phyloP scores from a whole-genome alignment of 2,797 vertebrate species.

The Myripristis jacobus region DNA sequence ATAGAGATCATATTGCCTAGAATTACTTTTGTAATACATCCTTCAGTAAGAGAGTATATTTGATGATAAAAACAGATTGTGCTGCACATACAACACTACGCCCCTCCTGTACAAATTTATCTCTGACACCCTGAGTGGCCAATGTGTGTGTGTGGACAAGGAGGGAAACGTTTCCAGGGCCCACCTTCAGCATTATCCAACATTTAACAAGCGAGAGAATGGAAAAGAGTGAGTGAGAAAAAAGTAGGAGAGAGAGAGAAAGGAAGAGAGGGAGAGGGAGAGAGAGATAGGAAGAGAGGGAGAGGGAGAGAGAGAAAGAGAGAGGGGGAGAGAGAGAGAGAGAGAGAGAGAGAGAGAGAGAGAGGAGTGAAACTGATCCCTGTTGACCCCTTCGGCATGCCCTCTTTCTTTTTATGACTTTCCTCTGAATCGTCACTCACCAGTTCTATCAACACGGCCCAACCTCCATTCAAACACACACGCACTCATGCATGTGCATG shows the following conservation, averaged over 20 bases:
- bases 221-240: constrained; percentile 54
- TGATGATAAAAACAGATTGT: constrained; percentile 60
- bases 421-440: constrained; percentile 80
- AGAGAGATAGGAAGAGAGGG: constrained; percentile 22
- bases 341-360: constrained; percentile 10
- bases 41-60: constrained; percentile 63
- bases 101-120: constrained; percentile 34
- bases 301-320: constrained; percentile 14
- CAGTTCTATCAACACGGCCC: constrained; percentile 75
- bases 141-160: constrained; percentile 39
- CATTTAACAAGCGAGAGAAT: constrained; percentile 15
- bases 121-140: constrained; percentile 36
- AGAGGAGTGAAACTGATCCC: constrained; percentile 79
- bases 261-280: too few relatives aligned
- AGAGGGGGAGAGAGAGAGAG: constrained; percentile 15
- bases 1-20: constrained; percentile 66
- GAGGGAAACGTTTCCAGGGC: constrained; percentile 31
- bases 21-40: constrained; percentile 68
- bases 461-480: constrained; percentile 58
- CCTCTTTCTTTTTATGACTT: constrained; percentile 83
- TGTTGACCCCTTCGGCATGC: constrained; percentile 79
- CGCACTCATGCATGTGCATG: constrained; percentile 36
- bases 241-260: too few relatives aligned
- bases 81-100: constrained; percentile 45
- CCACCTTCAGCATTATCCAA: constrained; percentile 43